A percentile compares a stretch with the other conserved stretches of the same genome.
These are phyloP conservation scores for Nephila pilipes DNA, from an alignment of 1,140 invertebrate genomes.

Conservation along the genomic window DNA sequence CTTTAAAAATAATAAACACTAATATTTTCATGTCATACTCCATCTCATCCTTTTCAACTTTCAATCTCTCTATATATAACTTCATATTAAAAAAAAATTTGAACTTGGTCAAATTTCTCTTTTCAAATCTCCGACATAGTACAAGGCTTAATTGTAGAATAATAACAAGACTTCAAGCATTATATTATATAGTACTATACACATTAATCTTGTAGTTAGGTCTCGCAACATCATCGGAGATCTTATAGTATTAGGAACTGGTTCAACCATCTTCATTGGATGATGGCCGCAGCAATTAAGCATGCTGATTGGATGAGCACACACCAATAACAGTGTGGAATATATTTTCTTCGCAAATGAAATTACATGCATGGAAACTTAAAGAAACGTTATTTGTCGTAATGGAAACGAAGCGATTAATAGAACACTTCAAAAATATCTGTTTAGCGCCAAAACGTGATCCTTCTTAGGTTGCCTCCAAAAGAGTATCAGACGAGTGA, in stretches of 20 bases:
- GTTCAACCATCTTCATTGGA: slow-evolving; percentile 69
- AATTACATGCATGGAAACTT: background rate
- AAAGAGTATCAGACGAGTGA: background rate
- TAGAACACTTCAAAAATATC: background rate
- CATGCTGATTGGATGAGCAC: slow-evolving; percentile 76
- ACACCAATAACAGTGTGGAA: slow-evolving; percentile 72
- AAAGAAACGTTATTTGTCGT: slow-evolving; percentile 9
- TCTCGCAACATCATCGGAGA: slow-evolving; percentile 72
- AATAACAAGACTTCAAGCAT: slow-evolving; percentile 73
- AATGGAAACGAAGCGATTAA: background rate
- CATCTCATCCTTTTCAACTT: slow-evolving; percentile 17
- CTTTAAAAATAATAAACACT: background rate
- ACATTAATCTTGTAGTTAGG: slow-evolving; percentile 68
- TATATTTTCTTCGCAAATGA: slow-evolving; percentile 43
- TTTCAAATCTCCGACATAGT: slow-evolving; percentile 54
- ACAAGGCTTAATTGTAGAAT: slow-evolving; percentile 73
- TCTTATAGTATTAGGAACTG: slow-evolving; percentile 74
- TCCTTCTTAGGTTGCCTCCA: slow-evolving; percentile 14
- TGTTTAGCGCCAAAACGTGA: slow-evolving; percentile 9
- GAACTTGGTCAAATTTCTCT: slow-evolving; percentile 36
- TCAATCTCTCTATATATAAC: slow-evolving; percentile 34
- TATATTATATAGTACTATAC: slow-evolving; percentile 76
- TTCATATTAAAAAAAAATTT: slow-evolving; percentile 36
- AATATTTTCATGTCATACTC: background rate
- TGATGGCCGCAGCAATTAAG: slow-evolving; percentile 68